Base-by-base conservation (phyloP, 2,113 vertebrate genomes). In the Petaurus breviceps region DNA sequence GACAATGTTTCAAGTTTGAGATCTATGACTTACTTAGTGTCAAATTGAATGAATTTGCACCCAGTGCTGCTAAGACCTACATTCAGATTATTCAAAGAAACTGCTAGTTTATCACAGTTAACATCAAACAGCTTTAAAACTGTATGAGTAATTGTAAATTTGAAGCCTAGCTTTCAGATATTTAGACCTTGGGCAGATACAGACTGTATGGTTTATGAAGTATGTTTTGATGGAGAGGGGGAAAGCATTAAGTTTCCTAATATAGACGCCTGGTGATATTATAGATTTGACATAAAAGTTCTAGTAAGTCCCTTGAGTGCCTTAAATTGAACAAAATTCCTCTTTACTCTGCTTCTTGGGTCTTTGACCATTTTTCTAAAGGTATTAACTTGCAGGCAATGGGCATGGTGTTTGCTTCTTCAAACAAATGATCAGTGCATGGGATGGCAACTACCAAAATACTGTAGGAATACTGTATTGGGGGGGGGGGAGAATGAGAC, bases 1-100 rank as follows among this genome's bases (percentile, higher is more conserved):
- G 0, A 68, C 50, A 43, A 55, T 97, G 77, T 96, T 97, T 97
- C 94, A 92, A 55, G 94, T 94, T 89, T 94, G 93, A 97, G 91
- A 97, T 97, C 92, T 98, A 95, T 92, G 92, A 84, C 95, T 97
- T 98, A 91, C 94, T 98, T 94, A 91, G 93, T 61, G 94, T 95
- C 95, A 57, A 96, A 97, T 96, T 98, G 96, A 97, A 98, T 96
- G 96, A 95, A 95, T 97, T 97, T 97, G 90, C 90, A 96, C 93
- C 68, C 96, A 94, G 0, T 95, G 53, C 68, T 96, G 94, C 93
- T 89, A 95, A 96, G 93, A 89, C 90, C 92, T 90, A 90, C 14
- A 22, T 55, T 97, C 84, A 95, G 95, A 94, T 97, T 84, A 95
- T 96, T 98, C 96, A 96, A 92, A 37, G 89, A 95, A 96, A 97